These are phyloP conservation scores for Chrysaora quinquecirrha DNA, from an alignment of 30 jellyfish, hydroid and myxozoan genomes.

Conservation along the genomic window DNA sequence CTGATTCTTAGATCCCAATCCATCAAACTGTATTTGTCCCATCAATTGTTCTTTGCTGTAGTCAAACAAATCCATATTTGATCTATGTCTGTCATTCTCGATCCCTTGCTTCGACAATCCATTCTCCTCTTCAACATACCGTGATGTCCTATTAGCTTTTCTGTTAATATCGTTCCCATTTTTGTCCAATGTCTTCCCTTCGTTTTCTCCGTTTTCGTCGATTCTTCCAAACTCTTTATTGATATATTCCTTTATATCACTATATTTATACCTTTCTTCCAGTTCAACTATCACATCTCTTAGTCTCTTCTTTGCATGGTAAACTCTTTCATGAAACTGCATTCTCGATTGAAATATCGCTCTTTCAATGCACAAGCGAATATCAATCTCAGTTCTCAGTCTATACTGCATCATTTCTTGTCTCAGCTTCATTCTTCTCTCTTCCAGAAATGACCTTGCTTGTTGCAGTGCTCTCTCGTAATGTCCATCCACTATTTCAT, in stretches of 20 bases:
- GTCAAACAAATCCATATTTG: too few species aligned
- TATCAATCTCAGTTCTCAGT: constrained; percentile 36
- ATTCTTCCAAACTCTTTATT: background rate
- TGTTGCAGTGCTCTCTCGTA: constrained; percentile 10
- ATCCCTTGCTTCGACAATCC: too few species aligned
- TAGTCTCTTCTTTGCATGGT: constrained; percentile 34
- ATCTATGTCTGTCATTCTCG: too few species aligned
- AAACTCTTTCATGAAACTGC: constrained; percentile 32
- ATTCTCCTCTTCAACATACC: too few species aligned
- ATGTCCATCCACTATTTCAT: background rate
- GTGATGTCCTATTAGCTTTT: too few species aligned
- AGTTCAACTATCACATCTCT: background rate
- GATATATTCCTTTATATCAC: background rate
- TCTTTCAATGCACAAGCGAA: constrained; percentile 30
- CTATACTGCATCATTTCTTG: constrained; percentile 61
- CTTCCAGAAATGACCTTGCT: constrained; percentile 34
- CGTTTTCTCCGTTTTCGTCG: background rate
- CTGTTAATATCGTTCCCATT: too few species aligned
- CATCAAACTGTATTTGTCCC: too few species aligned
- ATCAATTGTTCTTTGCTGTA: too few species aligned
- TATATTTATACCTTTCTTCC: background rate
- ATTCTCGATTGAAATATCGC: constrained; percentile 34
- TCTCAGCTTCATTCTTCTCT: constrained; percentile 34
- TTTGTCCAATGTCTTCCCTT: background rate
- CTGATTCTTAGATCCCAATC: too few species aligned